Conservation (phyloP, 2,797 vertebrate species). For the Pelobates cultripes region DNA sequence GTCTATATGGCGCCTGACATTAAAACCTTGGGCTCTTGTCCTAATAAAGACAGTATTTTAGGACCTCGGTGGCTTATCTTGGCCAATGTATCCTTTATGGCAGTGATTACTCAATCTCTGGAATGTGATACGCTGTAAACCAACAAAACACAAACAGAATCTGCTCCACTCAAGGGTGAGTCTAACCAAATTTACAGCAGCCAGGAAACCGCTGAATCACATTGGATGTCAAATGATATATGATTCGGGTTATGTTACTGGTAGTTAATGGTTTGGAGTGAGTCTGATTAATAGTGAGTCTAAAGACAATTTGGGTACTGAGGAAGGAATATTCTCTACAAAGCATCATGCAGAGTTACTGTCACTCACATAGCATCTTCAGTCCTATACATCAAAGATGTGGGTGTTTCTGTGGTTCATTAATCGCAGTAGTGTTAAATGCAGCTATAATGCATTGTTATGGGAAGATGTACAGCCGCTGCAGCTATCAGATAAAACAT, state of each 20-base stretch:
- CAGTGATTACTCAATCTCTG: conserved; percentile 6
- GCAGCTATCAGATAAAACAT: no score
- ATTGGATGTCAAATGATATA: not conserved
- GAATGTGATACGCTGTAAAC: not conserved
- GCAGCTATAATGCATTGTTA: no score
- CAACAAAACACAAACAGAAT: not conserved
- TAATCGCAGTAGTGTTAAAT: no score
- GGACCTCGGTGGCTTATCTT: conserved; percentile 1
- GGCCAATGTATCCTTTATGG: conserved; percentile 3
- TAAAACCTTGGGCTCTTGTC: not conserved
- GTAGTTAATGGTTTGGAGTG: conserved; percentile 2
- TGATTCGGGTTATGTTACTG: not conserved
- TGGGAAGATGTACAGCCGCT: no score
- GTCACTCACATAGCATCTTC: not conserved
- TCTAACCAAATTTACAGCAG: not conserved
- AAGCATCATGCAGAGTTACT: not conserved
- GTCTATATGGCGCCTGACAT: no score
- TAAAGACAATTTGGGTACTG: not conserved
- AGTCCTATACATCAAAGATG: not conserved
- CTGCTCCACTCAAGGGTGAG: not conserved
- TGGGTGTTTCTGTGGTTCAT: no score
- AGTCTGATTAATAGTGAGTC: not conserved
- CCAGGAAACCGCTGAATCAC: not conserved
- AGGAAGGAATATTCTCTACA: not conserved
- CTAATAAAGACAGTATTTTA: conserved; percentile 3